Evolutionary conservation across 2,797 vertebrate genomes (phyloP).

Genomic region (Pseudochaenichthys georgianus): DNA sequence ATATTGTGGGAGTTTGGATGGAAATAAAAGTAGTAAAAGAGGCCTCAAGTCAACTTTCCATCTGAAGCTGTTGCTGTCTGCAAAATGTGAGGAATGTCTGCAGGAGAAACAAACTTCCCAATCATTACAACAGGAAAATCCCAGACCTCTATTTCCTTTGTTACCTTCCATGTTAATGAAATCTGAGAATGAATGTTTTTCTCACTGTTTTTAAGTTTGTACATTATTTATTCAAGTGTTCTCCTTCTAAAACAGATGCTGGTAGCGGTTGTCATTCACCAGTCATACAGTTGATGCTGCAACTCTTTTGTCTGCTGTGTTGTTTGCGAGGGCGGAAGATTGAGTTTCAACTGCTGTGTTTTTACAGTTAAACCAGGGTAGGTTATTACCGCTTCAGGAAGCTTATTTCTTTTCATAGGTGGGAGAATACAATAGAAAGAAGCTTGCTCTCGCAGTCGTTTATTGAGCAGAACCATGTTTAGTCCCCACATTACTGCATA

Average conservation of each 20-base stretch:
- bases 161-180: conserved; percentile 42
- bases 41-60: background rate
- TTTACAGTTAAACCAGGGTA: conserved; percentile 26
- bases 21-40: background rate
- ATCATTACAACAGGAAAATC: conserved; percentile 2
- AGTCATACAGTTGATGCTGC: conserved; percentile 1
- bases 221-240: conserved; percentile 56
- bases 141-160: conserved; percentile 9
- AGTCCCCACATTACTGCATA: conserved; percentile 17
- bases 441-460: conserved; percentile 15
- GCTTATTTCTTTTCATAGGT: conserved; percentile 10
- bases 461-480: conserved; percentile 16
- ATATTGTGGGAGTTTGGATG: conserved; percentile 5
- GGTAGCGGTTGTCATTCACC: conserved; percentile 15
- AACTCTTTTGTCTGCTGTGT: conserved; percentile 27
- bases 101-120: background rate
- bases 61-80: background rate
- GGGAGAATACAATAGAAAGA: conserved; percentile 24
- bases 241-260: conserved; percentile 24
- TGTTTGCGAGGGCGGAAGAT: conserved; percentile 39
- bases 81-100: conserved; percentile 4
- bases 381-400: background rate
- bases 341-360: conserved; percentile 46
- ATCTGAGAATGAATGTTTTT: conserved; percentile 39
- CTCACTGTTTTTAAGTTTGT: conserved; percentile 58